Base-by-base conservation (phyloP, 2,797 vertebrate genomes). In the Ciconia nigra region DNA sequence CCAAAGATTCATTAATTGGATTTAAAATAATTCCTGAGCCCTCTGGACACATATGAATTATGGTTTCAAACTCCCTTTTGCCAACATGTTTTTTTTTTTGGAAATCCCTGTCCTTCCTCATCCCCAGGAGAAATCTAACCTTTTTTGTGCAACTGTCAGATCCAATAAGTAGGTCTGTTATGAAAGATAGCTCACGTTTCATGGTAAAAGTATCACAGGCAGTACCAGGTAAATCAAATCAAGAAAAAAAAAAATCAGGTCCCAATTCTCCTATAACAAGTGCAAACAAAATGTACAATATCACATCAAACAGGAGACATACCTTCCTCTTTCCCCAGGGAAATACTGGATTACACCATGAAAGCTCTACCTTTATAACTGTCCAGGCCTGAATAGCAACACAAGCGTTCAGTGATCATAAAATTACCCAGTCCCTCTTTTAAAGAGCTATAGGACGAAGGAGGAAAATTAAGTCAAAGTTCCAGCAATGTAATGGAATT, bases 201-300 rank as follows among this genome's bases (percentile, higher is more conserved):
- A 5, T 78, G 80, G 78, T 73, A 89, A 39, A 87, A 82, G 10
- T 41, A 86, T 52, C 80, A 58, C 1, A 21, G 63, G 55, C 3
- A 1, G 61, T 44, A 94, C 18, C 71, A 78, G 29, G 83, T 78
- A 94, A 97, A 93, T 73, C 18, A 84, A 93, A 82, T 31, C 19
- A 49, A 77, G 47, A 77, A 83, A 94, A 95, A 71, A 51, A 93
- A 85, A 69, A 89, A 80, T 87, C 74, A 66, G 42, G 24, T 63
- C 81, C 54, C 86, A 85, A 33, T 94, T 88, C 17, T 80, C 44
- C 74, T 62, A 3, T 51, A 73, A 94, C 37, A 69, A 87, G 67
- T 47, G 73, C 74, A 92, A 91, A 85, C 82, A 89, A 94, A 93
- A 94, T 70, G 31, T 76, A 59, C 76, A 90, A 73, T 25, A 69